Base-by-base conservation (phyloP, 2,888 invertebrate genomes). In the Trisateles emortualis region DNA sequence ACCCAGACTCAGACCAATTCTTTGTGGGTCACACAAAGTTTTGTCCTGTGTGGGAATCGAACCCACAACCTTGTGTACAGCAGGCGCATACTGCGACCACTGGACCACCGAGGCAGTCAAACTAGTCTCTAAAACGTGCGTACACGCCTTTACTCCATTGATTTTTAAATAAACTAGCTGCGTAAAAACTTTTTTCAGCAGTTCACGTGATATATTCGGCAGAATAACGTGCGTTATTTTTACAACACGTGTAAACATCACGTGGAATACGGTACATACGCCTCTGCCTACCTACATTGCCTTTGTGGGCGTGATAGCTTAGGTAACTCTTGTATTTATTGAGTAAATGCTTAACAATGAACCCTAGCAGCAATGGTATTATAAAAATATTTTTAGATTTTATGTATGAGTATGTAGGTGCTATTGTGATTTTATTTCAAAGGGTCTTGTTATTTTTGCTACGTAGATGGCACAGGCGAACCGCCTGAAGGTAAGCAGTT, bases 241-340 rank as follows among this genome's bases (percentile, higher is more conserved):
- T 43, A 22, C 19, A 9, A 43, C 8, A 42, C 32, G 32, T 30
- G 19, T 32, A 17, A 10, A 19, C 17, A 30, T 42, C 43, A 32
- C 32, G 32, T 43, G 42, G 6, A 8, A 14, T 1, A 14, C 9
- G 8, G 11, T 9, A n/a, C 9, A 9, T 36, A n/a, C 36, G 36
- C 36, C 17, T 36, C 35, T 35, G 35, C 35, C 5, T 33, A 33
- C 32, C 11, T 6, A 29, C 29, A 6, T 10, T 29, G 29, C 2
- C n/a, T n/a, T 1, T 13, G 32, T 33, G 13, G 32, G 32, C 14
- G 32, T 13, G n/a, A 29, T 29, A 10, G 29, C n/a, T 29, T 9
- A 1, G 29, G n/a, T n/a, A n/a, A n/a, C 19, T 19, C 19, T 19
- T 5, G 19, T 19, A 19, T n/a, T n/a, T n/a, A n/a, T n/a, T n/a